Evolutionary conservation across 2,888 invertebrate species (phyloP), one percentile per base, ranked within the genome.

Genomic region (Aporophyla lueneburgensis): DNA sequence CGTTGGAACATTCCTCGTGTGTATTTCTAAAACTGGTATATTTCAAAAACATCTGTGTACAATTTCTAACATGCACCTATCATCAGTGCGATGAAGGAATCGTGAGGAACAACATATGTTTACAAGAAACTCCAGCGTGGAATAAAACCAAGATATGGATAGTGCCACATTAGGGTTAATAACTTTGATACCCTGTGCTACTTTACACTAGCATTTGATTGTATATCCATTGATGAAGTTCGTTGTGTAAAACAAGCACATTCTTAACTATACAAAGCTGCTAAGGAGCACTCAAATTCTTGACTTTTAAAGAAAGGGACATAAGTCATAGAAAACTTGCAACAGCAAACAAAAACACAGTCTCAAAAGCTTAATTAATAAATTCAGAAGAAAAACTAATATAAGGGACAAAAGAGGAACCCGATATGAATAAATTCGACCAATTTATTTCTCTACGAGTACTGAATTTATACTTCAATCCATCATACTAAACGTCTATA

Each of bases 41-140:
- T 74, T 53, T 59, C 68, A 54, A 61, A 70, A 82, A 62, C 56
- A 79, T 62, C 51, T 80, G 71, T 59, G 53, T 24, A 70, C 24
- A 62, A 33, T 82, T 56, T 69, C 71, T n/a, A 27, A 67, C 67
- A 84, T 68, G 68, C 65, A 79, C 59, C 79, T 84, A 80, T 84
- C 74, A 74, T 74, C 54, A 80, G 51, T 12, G 43, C 54, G 51
- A 84, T 81, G 76, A 58, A 75, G 68, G 51, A 84, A 81, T 85
- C 81, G 76, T 85, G 81, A 75, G 76, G 24, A 49, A 56, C 65
- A 67, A 58, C 67, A 58, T 70, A 33, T 69, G 71, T 85, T 85
- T 81, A 84, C 84, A 73, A 69, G 68, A 58, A 56, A 66, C 54
- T 65, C 49, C 5, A 54, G 63, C 70, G 49, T 9, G 24, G 79